A percentile compares a stretch with the other conserved stretches of the same genome.
Conservation (phyloP, 2,797 vertebrate species). For the Columba guinea region DNA sequence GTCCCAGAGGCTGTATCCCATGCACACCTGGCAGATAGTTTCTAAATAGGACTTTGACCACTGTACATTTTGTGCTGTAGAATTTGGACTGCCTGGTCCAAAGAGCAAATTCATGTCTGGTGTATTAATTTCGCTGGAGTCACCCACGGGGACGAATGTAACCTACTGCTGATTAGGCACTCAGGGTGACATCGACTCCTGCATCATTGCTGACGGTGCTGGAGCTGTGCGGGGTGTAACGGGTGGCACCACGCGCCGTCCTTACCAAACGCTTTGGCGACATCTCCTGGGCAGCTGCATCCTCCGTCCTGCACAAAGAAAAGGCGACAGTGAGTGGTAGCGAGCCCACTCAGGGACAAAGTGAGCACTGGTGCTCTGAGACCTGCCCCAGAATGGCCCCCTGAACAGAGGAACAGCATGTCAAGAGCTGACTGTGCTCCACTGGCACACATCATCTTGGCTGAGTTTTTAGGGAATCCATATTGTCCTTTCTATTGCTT, state of each 20-base stretch:
- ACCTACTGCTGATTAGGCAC: background rate
- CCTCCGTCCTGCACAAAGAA: conserved; percentile 88
- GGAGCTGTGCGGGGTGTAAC: rapidly evolving
- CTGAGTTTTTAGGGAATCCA: background rate
- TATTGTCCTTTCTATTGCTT: background rate
- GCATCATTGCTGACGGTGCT: background rate
- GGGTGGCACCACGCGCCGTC: background rate
- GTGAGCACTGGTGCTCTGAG: background rate
- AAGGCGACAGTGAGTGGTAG: background rate
- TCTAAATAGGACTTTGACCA: background rate
- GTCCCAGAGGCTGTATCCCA: background rate
- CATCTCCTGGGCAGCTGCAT: conserved; percentile 97
- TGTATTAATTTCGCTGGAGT: background rate
- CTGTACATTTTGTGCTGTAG: background rate
- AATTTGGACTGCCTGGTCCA: background rate
- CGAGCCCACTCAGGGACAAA: background rate
- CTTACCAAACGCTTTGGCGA: conserved; percentile 98
- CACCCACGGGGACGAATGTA: background rate
- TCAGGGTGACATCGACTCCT: background rate
- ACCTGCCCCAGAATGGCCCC: background rate
- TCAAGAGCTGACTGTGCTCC: background rate
- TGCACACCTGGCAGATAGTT: background rate
- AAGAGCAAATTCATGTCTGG: background rate
- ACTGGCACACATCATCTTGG: background rate
- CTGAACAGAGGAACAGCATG: background rate